phyloP scores from a whole-genome alignment of 2,113 vertebrate genomes.

The Tinamus guttatus region DNA sequence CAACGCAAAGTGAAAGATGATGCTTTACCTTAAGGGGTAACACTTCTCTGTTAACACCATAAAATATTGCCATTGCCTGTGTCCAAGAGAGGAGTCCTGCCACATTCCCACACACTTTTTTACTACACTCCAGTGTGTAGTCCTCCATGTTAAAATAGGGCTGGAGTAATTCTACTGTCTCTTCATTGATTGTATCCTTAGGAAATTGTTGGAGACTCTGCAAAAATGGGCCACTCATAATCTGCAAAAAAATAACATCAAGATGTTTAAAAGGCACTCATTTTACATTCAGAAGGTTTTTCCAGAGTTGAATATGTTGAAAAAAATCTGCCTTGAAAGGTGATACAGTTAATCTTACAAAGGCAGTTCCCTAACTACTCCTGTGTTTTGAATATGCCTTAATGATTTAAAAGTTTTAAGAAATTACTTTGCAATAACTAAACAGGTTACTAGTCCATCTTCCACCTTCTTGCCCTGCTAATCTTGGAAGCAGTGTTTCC shows the following conservation, averaged over 20 bases:
- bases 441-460: not conserved
- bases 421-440: not conserved
- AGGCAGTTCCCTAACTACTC: not conserved
- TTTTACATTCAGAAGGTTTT: not conserved
- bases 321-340: not conserved
- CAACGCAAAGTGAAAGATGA: not conserved
- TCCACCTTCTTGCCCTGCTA: not conserved
- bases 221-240: conserved; percentile 85
- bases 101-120: conserved; percentile 84
- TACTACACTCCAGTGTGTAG: conserved; percentile 75
- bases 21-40: conserved; percentile 81
- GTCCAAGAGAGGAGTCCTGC: conserved; percentile 85
- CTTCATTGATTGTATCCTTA: conserved; percentile 83
- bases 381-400: not conserved
- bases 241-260: conserved; percentile 66
- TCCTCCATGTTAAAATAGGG: conserved; percentile 85
- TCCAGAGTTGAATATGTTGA: not conserved
- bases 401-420: not conserved
- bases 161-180: conserved; percentile 81
- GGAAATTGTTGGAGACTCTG: conserved; percentile 81
- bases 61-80: conserved; percentile 81
- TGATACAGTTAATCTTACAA: not conserved
- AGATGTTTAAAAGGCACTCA: not conserved
- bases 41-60: conserved; percentile 81
- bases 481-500: not conserved